Evolutionary conservation across 1,140 invertebrate species (phyloP), one percentile per base, ranked within the genome.

Genomic region (Coptotermes formosanus): DNA sequence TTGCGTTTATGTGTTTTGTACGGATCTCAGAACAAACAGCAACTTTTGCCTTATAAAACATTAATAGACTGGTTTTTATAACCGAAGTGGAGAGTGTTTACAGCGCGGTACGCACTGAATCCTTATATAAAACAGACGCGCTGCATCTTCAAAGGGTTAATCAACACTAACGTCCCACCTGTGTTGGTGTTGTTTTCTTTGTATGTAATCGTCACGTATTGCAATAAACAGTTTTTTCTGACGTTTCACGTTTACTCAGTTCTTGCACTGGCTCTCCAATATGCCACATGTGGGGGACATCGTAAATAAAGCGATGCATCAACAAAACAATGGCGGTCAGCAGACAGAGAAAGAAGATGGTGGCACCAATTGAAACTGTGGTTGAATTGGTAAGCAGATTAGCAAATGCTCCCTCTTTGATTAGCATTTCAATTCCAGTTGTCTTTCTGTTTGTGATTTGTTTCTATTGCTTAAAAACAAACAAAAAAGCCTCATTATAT

Each of bases 271-370:
- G 25, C 4, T 21, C n/a, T 11, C 7, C 25, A 75, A 75, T 75
- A 75, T 7, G 25, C 64, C 64, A 75, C 25, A 75, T 75, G 64
- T 75, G 64, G n/a, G 2, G 64, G n/a, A 8, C 25, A 75, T 75
- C 64, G 64, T 75, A 75, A n/a, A 75, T 75, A 75, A 30, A 75
- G 25, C n/a, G 64, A 75, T 75, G 25, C 64, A 75, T 75, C 25
- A 75, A 75, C 64, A 75, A 55, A 55, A 75, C 64, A 75, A 75
- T 75, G 25, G 64, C 64, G 64, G 64, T 55, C 52, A 55, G 64
- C 64, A 75, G 64, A 75, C 0, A 55, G 64, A 75, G 64, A 75
- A 64, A 19, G 59, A 64, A 19, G 59, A 64, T n/a, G 21, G 59
- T 64, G 8, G 8, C 59, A 64, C n/a, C 30, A 30, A 75, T n/a